Base-by-base conservation (phyloP, 92 coral and sea anemone genomes). In the Parazoanthus atlanticus region DNA sequence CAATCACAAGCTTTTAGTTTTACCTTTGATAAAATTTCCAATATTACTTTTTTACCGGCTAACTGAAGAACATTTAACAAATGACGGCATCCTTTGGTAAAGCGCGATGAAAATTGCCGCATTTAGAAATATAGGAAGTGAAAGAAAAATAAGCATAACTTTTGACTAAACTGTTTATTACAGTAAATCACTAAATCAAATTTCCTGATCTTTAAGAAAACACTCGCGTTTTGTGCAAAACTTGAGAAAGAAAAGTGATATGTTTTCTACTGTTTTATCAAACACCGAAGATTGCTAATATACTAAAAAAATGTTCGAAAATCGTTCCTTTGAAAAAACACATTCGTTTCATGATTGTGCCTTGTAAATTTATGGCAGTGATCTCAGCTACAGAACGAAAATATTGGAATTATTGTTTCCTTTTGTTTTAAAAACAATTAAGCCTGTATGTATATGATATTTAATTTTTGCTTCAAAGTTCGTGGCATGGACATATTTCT, bases 371-470 rank as follows among this genome's bases (percentile, higher is more conserved):
- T 34, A 25, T 32, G 26, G 47, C 23, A 23, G 64, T 31, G 58
- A 52, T 52, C 26, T n/a, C 2, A 52, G 43, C 47, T 3, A 13
- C 13, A 11, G 28, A 21, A 56, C 28, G 33, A 56, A 52, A 28
- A 23, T 80, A 80, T 56, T 80, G 67, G 8, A 31, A 9, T 30
- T 32, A 30, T 16, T 31, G 43, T 56, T 32, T 30, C 33, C 36
- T 31, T 26, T 52, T 80, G 71, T 80, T 54, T 79, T 32, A 80
- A 21, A 76, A 76, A 80, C 67, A 80, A 56, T 26, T 80, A 25
- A 54, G 43, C 29, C 58, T 17, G 70, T 32, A 58, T 80, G 84
- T 54, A 13, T 21, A 11, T 6, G 70, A 54, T 17, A 80, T 80
- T 80, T 52, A 80, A 56, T 52, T 56, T 56, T 56, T 28, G 34